phyloP scores from a whole-genome alignment of 2,113 vertebrate genomes.

The Tragelaphus strepsiceros region DNA sequence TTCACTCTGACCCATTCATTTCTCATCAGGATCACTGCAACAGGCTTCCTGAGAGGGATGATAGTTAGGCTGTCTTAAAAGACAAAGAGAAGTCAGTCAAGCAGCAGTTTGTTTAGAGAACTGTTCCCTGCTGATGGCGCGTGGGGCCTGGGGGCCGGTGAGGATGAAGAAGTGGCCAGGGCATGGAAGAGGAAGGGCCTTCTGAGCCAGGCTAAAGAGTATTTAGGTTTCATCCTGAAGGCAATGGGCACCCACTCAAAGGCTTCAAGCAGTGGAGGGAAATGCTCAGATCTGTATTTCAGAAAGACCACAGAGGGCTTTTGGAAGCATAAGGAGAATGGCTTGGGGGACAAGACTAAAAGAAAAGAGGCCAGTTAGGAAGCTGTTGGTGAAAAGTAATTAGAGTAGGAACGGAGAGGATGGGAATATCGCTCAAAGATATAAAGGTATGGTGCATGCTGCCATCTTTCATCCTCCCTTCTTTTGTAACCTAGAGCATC shows the following conservation, averaged over 20 bases:
- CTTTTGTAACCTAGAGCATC: neutral
- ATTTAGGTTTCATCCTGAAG: neutral
- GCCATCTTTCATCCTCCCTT: neutral
- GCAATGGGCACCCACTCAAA: neutral
- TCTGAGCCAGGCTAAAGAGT: neutral
- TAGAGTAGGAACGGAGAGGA: neutral
- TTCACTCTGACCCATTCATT: neutral
- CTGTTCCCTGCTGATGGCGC: neutral
- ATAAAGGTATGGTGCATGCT: rapidly evolving
- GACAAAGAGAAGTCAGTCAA: conserved; percentile 14
- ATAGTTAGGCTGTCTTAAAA: neutral
- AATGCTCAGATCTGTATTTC: neutral
- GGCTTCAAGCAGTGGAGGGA: neutral
- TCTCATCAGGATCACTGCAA: neutral
- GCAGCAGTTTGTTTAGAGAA: conserved; percentile 17
- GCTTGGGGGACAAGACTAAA: neutral
- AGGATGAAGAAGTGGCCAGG: neutral
- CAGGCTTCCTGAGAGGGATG: conserved; percentile 27
- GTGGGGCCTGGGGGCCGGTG: neutral
- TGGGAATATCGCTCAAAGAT: neutral
- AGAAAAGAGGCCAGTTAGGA: neutral
- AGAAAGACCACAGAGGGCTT: conserved; percentile 1
- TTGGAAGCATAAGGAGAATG: neutral
- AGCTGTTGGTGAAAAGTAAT: neutral
- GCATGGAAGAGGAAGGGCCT: neutral